Conservation (phyloP, 2,113 vertebrate genomes). For the Trochalopteron elliotii region DNA sequence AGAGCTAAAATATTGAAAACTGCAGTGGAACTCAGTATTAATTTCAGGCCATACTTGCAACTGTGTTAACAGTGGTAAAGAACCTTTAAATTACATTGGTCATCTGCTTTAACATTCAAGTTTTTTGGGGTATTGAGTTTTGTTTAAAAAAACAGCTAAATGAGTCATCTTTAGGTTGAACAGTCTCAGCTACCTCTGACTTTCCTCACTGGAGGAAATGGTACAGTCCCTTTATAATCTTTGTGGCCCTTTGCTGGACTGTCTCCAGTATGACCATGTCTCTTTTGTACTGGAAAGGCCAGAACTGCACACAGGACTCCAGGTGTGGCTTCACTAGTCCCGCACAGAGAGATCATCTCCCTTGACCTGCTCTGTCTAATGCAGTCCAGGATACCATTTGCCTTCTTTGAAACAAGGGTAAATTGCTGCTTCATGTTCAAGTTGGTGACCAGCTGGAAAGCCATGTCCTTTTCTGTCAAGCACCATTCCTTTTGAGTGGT, state of each 20-base stretch:
- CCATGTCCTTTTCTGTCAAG: not conserved
- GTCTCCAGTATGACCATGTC: rapidly evolving
- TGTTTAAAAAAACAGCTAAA: not conserved
- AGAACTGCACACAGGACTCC: not conserved
- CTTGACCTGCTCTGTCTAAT: not conserved
- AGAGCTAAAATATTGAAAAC: not conserved
- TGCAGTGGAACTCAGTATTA: not conserved
- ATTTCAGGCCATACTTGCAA: not conserved
- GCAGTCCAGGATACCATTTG: not conserved
- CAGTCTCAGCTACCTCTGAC: not conserved
- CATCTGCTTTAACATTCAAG: not conserved
- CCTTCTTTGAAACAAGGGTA: not conserved
- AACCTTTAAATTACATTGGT: not conserved
- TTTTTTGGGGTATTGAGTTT: not conserved
- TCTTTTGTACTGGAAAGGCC: not conserved
- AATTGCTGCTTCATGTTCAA: not conserved
- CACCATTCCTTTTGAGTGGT: not conserved
- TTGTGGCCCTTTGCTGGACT: not conserved
- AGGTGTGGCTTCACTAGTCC: not conserved
- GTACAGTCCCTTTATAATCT: not conserved
- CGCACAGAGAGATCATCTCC: not conserved
- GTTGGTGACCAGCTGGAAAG: not conserved
- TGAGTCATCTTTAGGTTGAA: not conserved
- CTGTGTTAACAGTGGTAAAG: not conserved
- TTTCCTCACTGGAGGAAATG: not conserved